These are phyloP conservation scores for Lasaia peninsularis DNA, from an alignment of 1,140 invertebrate genomes.

Conservation along the genomic window DNA sequence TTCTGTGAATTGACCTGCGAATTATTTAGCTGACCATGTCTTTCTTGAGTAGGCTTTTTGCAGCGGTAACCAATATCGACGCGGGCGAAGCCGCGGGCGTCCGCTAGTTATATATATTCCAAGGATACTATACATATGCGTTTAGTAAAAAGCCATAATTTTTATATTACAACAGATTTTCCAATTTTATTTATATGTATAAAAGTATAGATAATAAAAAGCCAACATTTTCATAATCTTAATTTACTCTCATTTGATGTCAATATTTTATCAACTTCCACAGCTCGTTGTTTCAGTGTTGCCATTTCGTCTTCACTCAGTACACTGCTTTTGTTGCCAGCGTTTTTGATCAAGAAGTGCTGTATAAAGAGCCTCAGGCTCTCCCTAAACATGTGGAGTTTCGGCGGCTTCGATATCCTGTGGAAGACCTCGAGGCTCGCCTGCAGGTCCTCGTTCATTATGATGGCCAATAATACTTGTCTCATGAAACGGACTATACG, in stretches of 20 bases:
- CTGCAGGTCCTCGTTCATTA: conserved; percentile 81
- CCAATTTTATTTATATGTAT: neutral
- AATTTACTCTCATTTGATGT: conserved; percentile 56
- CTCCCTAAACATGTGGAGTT: conserved; percentile 86
- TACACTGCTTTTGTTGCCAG: conserved; percentile 66
- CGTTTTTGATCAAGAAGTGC: conserved; percentile 86
- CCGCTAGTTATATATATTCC: too few relatives aligned
- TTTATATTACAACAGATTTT: too few relatives aligned
- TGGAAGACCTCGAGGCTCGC: conserved; percentile 81
- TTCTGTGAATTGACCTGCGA: too few relatives aligned
- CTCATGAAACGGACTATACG: conserved; percentile 83
- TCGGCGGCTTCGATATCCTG: conserved; percentile 80
- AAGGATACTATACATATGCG: too few relatives aligned
- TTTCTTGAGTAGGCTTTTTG: too few relatives aligned
- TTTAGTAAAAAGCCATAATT: too few relatives aligned
- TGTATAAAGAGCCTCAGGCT: conserved; percentile 87
- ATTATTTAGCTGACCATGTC: too few relatives aligned
- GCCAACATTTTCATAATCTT: conserved; percentile 43
- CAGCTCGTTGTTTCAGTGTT: conserved; percentile 74
- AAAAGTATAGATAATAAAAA: conserved; percentile 9
- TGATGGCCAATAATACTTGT: conserved; percentile 83
- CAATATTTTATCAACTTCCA: conserved; percentile 79
- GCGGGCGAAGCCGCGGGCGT: too few relatives aligned
- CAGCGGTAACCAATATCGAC: too few relatives aligned
- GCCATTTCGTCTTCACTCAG: conserved; percentile 72